Evolutionary conservation across 23 tunicate genomes (phyloP).

Genomic region (Halocynthia aurantium): DNA sequence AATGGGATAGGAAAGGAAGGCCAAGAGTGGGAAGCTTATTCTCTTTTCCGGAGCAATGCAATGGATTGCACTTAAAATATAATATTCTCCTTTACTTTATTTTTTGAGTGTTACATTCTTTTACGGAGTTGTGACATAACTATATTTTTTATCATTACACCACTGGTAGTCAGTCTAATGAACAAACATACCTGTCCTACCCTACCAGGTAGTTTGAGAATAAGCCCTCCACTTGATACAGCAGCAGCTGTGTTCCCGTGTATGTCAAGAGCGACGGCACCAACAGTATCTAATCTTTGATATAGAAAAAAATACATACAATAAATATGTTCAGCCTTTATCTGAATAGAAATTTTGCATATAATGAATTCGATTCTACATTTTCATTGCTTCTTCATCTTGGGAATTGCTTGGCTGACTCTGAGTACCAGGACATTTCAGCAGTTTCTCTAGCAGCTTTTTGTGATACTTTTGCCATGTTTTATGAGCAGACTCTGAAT

Average conservation of each 20-base stretch:
- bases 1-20: no score
- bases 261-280: conserved; percentile 71
- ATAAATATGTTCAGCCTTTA: background rate
- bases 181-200: conserved; percentile 63
- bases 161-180: background rate
- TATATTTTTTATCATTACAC: background rate
- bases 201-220: conserved; percentile 78
- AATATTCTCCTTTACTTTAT: no score
- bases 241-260: conserved; percentile 76
- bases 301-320: background rate
- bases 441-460: conserved; percentile 29
- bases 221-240: conserved; percentile 82
- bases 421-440: background rate
- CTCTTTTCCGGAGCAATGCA: no score
- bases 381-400: conserved; percentile 15
- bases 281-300: conserved; percentile 81
- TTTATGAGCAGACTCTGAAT: conserved; percentile 46
- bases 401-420: background rate
- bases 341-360: background rate
- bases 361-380: no score
- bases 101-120: no score
- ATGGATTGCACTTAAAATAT: no score
- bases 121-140: no score
- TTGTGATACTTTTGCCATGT: conserved; percentile 74
- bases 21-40: no score